These are phyloP conservation scores for Rafetus swinhoei DNA, from an alignment of 2,113 vertebrate genomes.

Conservation along the genomic window DNA sequence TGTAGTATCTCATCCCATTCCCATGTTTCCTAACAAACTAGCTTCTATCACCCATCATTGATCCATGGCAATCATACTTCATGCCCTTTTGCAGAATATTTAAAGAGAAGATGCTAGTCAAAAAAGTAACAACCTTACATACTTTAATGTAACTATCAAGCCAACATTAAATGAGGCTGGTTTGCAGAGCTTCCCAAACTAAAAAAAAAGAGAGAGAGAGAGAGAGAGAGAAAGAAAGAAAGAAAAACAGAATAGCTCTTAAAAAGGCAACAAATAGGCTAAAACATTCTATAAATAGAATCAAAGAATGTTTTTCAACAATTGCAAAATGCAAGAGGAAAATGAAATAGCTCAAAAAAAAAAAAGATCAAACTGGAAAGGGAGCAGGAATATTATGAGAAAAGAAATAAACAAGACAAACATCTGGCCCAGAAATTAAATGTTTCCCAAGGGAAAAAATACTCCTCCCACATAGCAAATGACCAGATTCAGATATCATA, in stretches of 20 bases:
- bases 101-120: neutral
- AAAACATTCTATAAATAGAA: neutral
- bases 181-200: neutral
- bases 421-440: accelerated
- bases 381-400: neutral
- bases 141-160: neutral
- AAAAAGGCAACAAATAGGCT: neutral
- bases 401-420: neutral
- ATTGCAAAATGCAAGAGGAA: neutral
- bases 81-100: neutral
- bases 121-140: neutral
- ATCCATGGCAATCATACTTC: neutral
- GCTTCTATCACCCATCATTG: accelerated
- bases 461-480: neutral
- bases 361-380: neutral
- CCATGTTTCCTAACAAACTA: neutral
- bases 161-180: neutral
- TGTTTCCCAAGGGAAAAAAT: neutral
- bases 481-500: neutral
- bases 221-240: neutral
- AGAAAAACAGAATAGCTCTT: conserved; percentile 19
- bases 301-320: neutral
- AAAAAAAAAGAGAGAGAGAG: neutral
- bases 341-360: neutral
- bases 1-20: neutral